Conservation (phyloP, 2,797 vertebrate species). For the Petrocephalus sullivani region DNA sequence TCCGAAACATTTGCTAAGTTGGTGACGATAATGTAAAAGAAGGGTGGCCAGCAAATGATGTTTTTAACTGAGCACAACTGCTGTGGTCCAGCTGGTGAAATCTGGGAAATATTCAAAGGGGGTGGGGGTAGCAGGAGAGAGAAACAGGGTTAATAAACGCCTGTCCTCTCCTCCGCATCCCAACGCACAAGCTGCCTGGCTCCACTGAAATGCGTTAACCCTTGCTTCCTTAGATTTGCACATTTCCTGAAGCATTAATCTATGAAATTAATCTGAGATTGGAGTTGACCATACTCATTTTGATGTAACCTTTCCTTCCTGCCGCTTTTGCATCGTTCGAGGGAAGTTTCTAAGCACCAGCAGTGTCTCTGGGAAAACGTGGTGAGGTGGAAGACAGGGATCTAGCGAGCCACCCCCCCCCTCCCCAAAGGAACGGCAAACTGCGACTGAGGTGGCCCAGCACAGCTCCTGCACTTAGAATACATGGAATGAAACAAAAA, state of each 20-base stretch:
- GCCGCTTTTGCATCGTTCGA: slow-evolving; percentile 1
- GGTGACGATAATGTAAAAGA: neutral
- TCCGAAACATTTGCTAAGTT: neutral
- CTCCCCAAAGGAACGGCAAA: neutral
- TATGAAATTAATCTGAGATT: slow-evolving; percentile 48
- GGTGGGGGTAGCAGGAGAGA: slow-evolving; percentile 15
- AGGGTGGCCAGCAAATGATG: neutral
- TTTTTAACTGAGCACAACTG: neutral
- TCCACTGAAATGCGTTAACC: slow-evolving; percentile 40
- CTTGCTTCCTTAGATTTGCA: slow-evolving; percentile 37
- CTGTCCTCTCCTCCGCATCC: slow-evolving; percentile 19
- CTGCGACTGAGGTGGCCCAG: neutral
- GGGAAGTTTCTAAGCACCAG: neutral
- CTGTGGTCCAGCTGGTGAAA: neutral
- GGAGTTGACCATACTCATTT: slow-evolving; percentile 33
- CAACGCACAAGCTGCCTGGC: slow-evolving; percentile 25
- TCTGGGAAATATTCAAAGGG: neutral
- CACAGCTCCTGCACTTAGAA: neutral
- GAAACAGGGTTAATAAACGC: slow-evolving; percentile 31
- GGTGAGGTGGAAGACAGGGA: neutral
- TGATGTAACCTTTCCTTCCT: slow-evolving; percentile 33
- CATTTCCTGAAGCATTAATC: slow-evolving; percentile 47
- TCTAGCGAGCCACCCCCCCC: neutral
- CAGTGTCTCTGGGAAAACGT: neutral
- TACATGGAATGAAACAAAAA: neutral